Evolutionary conservation across 2,888 invertebrate genomes (phyloP), one percentile per base, ranked within the genome.

Genomic region (Zeuzera pyrina): DNA sequence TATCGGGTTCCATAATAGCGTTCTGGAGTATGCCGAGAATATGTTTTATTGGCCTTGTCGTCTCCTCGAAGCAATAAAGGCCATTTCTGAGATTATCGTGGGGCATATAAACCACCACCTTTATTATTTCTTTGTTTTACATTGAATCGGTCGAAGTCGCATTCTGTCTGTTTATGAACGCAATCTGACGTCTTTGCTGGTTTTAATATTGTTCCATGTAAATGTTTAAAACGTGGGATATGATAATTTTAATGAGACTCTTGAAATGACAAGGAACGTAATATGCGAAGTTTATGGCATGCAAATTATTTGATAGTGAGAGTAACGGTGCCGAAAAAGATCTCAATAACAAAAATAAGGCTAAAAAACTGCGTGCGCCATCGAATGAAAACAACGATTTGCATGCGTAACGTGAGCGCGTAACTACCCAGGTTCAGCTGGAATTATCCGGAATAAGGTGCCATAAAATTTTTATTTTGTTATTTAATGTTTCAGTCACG

Each of bases 361-460:
- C 49, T 49, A 47, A 29, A 53, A 52, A 59, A 7, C n/a, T n/a
- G n/a, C 19, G 19, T 19, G 2, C 49, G 41, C 46, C 48, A 43
- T 59, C 53, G 54, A 47, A 43, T 45, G 52, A n/a, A 58, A 62
- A 60, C 52, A 51, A 44, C 60, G 54, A 74, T 74, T 70, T 69
- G 61, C 63, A 73, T 67, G 62, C 66, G 60, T 61, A 65, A 67
- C 60, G 53, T 56, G 62, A 56, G 55, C 52, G 52, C 49, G 50
- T 64, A 62, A 67, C 56, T 58, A 59, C 66, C 54, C 58, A 52
- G 53, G 45, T 51, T 52, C 49, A 53, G 47, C 47, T 52, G 46
- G 49, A 66, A 67, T 68, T 62, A 64, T 64, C 52, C 57, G 46
- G 55, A 57, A 64, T 62, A 59, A 62, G 57, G 53, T 47, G 56